Evolutionary conservation across 2,797 vertebrate genomes (phyloP).

Genomic region (Epinephelus malabaricus): DNA sequence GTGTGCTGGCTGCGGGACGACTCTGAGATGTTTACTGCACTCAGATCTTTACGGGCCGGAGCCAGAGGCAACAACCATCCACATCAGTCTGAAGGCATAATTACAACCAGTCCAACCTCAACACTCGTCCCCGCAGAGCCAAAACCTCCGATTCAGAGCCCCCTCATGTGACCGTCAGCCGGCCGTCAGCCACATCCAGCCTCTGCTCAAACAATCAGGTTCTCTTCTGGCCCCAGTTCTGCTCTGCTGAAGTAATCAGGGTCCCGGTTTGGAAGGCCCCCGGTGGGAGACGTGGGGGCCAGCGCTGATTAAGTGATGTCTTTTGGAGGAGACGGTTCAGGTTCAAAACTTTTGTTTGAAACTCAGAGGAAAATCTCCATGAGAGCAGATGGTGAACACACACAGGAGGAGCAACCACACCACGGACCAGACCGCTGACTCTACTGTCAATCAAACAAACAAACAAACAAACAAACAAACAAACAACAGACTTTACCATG

Average conservation of each 20-base stretch:
- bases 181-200: conserved; percentile 41
- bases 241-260: conserved; percentile 76
- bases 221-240: conserved; percentile 30
- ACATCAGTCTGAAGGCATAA: conserved; percentile 2
- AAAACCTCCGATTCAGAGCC: conserved; percentile 37
- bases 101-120: conserved; percentile 25
- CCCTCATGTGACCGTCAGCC: conserved; percentile 36
- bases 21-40: conserved; percentile 39
- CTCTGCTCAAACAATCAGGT: conserved; percentile 72
- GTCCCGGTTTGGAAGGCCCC: conserved; percentile 62
- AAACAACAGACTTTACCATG: no score
- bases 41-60: conserved; percentile 45
- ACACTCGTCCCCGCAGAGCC: neutral
- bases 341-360: conserved; percentile 11
- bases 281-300: conserved; percentile 62
- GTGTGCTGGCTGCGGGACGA: no score
- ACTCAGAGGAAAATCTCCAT: conserved; percentile 71
- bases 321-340: conserved; percentile 56
- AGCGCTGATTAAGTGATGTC: conserved; percentile 79
- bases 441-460: no score
- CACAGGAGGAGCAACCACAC: neutral
- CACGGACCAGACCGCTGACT: no score
- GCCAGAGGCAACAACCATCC: neutral
- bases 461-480: no score
- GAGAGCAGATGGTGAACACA: conserved; percentile 56